phyloP scores from a whole-genome alignment of 2,888 invertebrate species.

The Drosophila macrospina region DNA sequence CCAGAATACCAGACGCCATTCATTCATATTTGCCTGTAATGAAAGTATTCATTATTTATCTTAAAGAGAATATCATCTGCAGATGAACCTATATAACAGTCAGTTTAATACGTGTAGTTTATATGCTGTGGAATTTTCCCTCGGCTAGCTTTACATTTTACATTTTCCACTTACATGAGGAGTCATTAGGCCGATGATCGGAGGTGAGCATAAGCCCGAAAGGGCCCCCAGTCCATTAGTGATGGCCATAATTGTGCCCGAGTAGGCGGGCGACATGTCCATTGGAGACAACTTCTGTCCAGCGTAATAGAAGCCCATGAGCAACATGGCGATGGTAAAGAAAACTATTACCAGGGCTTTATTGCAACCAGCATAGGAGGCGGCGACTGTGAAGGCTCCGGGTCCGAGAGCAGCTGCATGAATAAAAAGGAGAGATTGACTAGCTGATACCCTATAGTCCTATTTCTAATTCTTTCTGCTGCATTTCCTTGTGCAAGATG shows the following conservation, averaged over 20 bases:
- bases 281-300: slow-evolving; percentile 88
- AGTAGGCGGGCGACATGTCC: slow-evolving; percentile 88
- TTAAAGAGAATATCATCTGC: too few species aligned
- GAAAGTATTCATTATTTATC: background rate
- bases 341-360: slow-evolving; percentile 86
- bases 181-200: slow-evolving; percentile 88
- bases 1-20: slow-evolving; percentile 93
- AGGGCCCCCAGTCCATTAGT: slow-evolving; percentile 89
- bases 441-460: background rate
- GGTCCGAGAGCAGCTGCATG: slow-evolving; percentile 87
- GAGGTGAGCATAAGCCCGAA: slow-evolving; percentile 89
- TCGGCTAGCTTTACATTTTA: too few species aligned
- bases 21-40: slow-evolving; percentile 86
- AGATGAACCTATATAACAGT: too few species aligned
- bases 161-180: slow-evolving; percentile 87
- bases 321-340: slow-evolving; percentile 88
- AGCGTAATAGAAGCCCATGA: slow-evolving; percentile 90
- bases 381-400: slow-evolving; percentile 88
- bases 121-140: too few species aligned
- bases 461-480: too few species aligned
- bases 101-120: too few species aligned
- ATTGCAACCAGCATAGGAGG: slow-evolving; percentile 89
- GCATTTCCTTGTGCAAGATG: too few species aligned
- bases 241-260: slow-evolving; percentile 88
- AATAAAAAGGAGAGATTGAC: background rate